Evolutionary conservation across 2,113 vertebrate species (phyloP).

Genomic region (Suricata suricatta): DNA sequence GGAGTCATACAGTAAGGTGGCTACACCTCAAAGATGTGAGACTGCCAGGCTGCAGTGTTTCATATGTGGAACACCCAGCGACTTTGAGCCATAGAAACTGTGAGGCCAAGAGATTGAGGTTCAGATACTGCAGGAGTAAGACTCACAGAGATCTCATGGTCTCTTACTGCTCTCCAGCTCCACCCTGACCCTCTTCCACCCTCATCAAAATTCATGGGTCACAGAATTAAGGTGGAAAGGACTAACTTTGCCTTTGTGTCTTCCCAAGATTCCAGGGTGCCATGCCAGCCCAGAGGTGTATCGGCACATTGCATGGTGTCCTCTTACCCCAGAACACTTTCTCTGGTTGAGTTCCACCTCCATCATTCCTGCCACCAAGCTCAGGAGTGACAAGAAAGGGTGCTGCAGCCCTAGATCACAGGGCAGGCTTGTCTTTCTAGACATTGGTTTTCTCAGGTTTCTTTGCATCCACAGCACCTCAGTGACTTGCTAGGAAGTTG

Average conservation of each 20-base stretch:
- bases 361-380: rapidly evolving
- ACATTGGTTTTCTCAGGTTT: background rate
- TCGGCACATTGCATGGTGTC: too few relatives aligned
- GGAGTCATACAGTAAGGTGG: background rate
- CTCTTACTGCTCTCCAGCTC: background rate
- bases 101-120: background rate
- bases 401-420: background rate
- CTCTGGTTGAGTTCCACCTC: rapidly evolving
- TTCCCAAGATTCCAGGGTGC: background rate
- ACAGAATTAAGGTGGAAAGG: background rate
- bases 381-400: background rate
- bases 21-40: background rate
- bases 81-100: background rate
- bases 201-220: background rate
- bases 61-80: background rate
- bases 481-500: background rate
- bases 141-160: background rate
- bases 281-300: rapidly evolving
- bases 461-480: background rate
- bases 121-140: background rate
- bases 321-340: background rate
- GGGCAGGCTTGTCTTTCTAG: background rate
- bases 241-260: background rate
- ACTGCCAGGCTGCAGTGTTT: background rate
- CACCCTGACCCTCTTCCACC: rapidly evolving